Conservation (phyloP, 2,888 invertebrate genomes). For the Exephanes ischioxanthus region DNA sequence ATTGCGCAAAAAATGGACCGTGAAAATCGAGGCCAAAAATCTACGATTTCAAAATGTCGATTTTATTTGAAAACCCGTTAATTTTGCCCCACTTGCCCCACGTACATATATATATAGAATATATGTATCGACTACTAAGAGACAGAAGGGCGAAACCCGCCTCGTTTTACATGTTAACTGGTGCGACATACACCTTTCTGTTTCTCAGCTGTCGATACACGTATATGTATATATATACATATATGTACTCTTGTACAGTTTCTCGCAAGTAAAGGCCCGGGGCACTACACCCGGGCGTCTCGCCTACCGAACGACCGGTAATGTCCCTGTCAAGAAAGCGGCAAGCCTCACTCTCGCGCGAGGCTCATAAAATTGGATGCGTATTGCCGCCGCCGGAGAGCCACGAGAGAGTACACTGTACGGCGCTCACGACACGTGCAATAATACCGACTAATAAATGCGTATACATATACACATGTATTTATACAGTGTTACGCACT, state of each 20-base stretch:
- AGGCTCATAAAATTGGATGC: constrained; percentile 80
- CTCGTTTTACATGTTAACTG: background rate
- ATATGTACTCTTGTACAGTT: background rate
- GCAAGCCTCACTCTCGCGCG: constrained; percentile 76
- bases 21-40: no score
- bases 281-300: constrained; percentile 39
- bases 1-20: no score
- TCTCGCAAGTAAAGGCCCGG: background rate
- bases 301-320: constrained; percentile 72
- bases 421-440: constrained; percentile 26
- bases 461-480: constrained; percentile 25
- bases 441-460: constrained; percentile 19
- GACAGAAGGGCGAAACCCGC: background rate
- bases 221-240: background rate
- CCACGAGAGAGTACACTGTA: constrained; percentile 19
- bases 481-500: constrained; percentile 46
- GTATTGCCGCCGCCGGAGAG: constrained; percentile 4
- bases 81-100: background rate
- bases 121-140: background rate
- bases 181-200: background rate
- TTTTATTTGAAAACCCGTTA: background rate
- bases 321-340: constrained; percentile 83
- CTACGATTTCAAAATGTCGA: background rate
- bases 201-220: background rate
- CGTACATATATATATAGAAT: background rate